Evolutionary conservation across 2,113 vertebrate genomes (phyloP), one percentile per base, ranked within the genome.

Genomic region (Eubucco bourcierii): DNA sequence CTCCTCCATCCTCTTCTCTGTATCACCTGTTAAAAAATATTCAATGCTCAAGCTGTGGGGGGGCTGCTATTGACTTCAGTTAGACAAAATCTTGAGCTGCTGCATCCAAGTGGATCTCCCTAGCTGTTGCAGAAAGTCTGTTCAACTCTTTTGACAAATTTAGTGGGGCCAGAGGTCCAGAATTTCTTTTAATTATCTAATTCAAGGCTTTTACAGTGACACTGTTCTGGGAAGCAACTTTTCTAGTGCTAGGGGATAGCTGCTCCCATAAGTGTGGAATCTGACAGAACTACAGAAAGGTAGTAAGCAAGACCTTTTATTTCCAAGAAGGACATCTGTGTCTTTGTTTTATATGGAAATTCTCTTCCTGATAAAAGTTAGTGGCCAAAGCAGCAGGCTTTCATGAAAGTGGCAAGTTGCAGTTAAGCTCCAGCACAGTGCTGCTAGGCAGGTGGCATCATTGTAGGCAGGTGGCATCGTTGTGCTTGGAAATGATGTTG

Each of bases 401-500:
- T 86, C 16, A 11, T 23, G 39, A 72, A 80, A 27, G n/a, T 81
- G 50, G 17, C 56, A 82, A 41, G 34, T 44, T 61, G 41, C 33
- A 72, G 47, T 71, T 93, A 1, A 4, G 29, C 64, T 88, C 65
- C 46, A 33, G 19, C 21, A 6, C 13, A 20, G 11, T 25, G 37
- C 33, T 87, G 63, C 53, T 37, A 41, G 53, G 21, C 10, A 34
- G 31, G 29, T 4, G 5, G 13, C 6, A 15, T 46, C 0, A 0
- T 4, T 66, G 67, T 59, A 41, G 53, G 21, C 10, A 34, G 31
- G 29, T 4, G 5, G 13, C 6, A 15, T 46, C 0, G 1, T 4
- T 66, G 67, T 59, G 18, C 12, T 73, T 1, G 2, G 59, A 77
- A 74, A 15, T 61, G 18, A 15, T 59, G 75, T 34, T 82, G 67